Base-by-base conservation (phyloP, 2,797 vertebrate species). In the Furcifer pardalis region DNA sequence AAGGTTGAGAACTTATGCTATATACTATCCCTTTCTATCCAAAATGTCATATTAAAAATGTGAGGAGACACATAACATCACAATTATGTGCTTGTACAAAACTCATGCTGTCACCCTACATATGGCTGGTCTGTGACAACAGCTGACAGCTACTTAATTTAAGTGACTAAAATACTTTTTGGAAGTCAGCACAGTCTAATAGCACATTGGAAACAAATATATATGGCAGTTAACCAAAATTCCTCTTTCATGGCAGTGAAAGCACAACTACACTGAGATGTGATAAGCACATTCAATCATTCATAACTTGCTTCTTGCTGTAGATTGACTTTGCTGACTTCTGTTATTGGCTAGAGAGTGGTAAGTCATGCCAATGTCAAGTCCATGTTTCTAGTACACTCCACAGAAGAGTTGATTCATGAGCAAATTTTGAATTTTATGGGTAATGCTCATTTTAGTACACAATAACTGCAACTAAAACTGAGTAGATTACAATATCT, bases 121-220 rank as follows among this genome's bases (percentile, higher is more conserved):
- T 74, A 76, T 37, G 74, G 30, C 42, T 90, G 5, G 72, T 52
- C 21, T 86, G 37, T 84, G 89, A 81, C 46, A 84, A 25, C n/a
- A 79, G 15, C 87, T 80, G 78, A 79, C 46, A 85, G 40, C 21
- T 40, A 46, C 74, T 84, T 37, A 60, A 79, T 68, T 77, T 84
- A 74, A 19, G 44, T 13, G 59, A 56, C 65, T 79, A 86, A 82
- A 65, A 65, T 76, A 23, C 7, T 85, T 76, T 75, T 40, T 56
- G 66, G 83, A n/a, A 68, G 49, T 8, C 56, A 84, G 0, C 0
- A 71, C 66, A 77, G 72, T 65, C 83, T 52, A 77, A 49, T 27
- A 79, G 52, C 0, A 44, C 59, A 84, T 75, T 69, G 81, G 82
- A 88, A 37, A n/a, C 77, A 71, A 27, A 90, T 89, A 82, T 1